Percentiles rank a stretch among this genome's conserved stretches.
Evolutionary conservation across 1,140 invertebrate species (phyloP).

Genomic region (Metaphire vulgaris): DNA sequence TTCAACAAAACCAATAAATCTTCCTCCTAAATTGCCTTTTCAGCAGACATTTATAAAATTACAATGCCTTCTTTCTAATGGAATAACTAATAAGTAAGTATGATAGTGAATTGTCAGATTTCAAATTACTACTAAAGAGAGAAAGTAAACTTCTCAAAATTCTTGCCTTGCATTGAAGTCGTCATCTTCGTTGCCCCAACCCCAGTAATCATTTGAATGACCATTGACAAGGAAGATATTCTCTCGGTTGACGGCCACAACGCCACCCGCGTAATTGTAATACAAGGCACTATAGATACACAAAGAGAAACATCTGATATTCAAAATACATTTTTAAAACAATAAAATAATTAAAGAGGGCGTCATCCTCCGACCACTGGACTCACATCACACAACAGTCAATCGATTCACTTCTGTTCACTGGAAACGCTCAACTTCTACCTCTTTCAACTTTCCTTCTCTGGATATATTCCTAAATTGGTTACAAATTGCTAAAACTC

Average conservation of each 20-base stretch:
- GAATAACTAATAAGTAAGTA: too few relatives aligned
- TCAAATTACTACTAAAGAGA: too few relatives aligned
- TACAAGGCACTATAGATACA: slow-evolving; percentile 44
- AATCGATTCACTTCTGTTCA: neutral
- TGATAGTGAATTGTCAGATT: too few relatives aligned
- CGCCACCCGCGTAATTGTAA: slow-evolving; percentile 48
- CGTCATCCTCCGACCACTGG: neutral
- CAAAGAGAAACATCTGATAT: neutral
- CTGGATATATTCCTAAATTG: neutral
- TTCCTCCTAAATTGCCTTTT: too few relatives aligned
- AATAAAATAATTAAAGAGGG: neutral
- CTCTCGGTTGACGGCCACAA: slow-evolving; percentile 47
- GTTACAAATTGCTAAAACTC: too few relatives aligned
- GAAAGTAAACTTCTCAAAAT: too few relatives aligned
- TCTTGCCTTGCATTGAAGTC: slow-evolving; percentile 46
- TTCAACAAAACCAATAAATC: neutral
- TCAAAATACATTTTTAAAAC: neutral
- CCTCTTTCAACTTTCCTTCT: neutral
- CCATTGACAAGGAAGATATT: slow-evolving; percentile 76
- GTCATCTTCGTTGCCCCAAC: slow-evolving; percentile 61
- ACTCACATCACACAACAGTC: neutral
- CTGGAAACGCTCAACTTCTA: neutral
- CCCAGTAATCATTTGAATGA: slow-evolving; percentile 82
- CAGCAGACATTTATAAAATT: too few relatives aligned
- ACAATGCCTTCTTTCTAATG: too few relatives aligned